Evolutionary conservation across 2,113 vertebrate genomes (phyloP).

Genomic region (Ophiodon elongatus): DNA sequence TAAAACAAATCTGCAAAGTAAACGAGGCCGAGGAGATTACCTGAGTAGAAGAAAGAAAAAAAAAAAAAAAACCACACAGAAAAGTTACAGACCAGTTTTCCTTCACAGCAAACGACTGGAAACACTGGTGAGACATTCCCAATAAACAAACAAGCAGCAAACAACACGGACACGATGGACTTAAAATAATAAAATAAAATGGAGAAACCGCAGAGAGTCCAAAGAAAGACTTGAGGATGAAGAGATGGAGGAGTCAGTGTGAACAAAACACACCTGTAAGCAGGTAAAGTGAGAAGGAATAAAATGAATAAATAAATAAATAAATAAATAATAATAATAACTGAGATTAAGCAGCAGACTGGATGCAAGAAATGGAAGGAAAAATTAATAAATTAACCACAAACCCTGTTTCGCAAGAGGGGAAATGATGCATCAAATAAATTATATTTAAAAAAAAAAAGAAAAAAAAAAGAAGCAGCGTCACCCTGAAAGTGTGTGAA

Average conservation of each 20-base stretch:
- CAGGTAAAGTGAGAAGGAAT: not conserved
- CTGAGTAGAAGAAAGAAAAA: slow-evolving; percentile 36
- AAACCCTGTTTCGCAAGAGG: slow-evolving; percentile 12
- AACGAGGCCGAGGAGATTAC: slow-evolving; percentile 12
- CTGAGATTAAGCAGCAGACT: slow-evolving; percentile 12
- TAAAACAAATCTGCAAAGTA: slow-evolving; percentile 23
- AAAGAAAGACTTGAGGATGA: not conserved
- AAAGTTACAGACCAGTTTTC: slow-evolving; percentile 55
- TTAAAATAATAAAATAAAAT: not conserved
- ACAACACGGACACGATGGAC: slow-evolving; percentile 20
- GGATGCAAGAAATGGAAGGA: slow-evolving; percentile 25
- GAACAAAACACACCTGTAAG: slow-evolving; percentile 16
- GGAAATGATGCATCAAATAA: not conserved
- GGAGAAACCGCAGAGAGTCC: not conserved
- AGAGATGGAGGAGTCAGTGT: not conserved
- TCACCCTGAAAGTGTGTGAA: slow-evolving; percentile 2
- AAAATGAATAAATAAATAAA: not conserved
- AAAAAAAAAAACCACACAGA: too few species aligned
- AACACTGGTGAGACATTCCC: slow-evolving; percentile 27
- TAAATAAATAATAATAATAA: too few species aligned
- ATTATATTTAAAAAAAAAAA: not conserved
- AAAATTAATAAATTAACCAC: not conserved
- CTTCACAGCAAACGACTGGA: slow-evolving; percentile 29
- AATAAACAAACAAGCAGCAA: slow-evolving; percentile 35
- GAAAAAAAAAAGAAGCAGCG: not conserved